phyloP scores from a whole-genome alignment of 2,888 invertebrate species.

The Branchipolynoe longqiensis region DNA sequence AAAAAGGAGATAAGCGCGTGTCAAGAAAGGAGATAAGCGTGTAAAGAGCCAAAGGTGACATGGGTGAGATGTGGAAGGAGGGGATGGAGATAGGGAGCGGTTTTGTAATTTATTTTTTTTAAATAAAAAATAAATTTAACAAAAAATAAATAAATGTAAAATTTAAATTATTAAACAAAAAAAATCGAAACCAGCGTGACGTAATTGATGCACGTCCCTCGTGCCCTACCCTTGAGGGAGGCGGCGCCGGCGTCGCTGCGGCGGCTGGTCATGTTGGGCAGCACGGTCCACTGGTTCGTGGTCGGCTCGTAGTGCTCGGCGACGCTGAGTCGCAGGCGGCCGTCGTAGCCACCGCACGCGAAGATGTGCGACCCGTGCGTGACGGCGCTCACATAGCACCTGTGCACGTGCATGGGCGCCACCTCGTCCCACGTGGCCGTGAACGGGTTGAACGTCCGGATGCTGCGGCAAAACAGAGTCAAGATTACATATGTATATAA shows the following conservation, averaged over 20 bases:
- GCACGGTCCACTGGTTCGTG: conserved; percentile 90
- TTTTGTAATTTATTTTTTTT: too few relatives aligned
- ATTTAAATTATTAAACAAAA: too few relatives aligned
- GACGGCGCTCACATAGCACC: conserved; percentile 86
- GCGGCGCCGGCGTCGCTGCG: conserved; percentile 91
- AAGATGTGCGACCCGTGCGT: conserved; percentile 78
- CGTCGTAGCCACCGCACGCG: conserved; percentile 82
- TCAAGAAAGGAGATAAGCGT: too few relatives aligned
- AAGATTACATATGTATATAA: too few relatives aligned
- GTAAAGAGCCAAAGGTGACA: too few relatives aligned
- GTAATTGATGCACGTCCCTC: neutral
- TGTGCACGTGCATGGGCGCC: conserved; percentile 82
- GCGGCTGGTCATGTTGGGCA: conserved; percentile 90
- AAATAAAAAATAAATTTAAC: too few relatives aligned
- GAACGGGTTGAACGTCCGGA: conserved; percentile 2
- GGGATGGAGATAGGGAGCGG: too few relatives aligned
- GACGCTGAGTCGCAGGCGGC: conserved; percentile 90
- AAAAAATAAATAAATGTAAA: too few relatives aligned
- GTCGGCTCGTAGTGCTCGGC: conserved; percentile 92
- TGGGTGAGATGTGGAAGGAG: too few relatives aligned
- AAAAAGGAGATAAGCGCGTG: too few relatives aligned
- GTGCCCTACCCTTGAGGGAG: conserved; percentile 84
- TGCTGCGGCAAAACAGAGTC: conserved; percentile 1
- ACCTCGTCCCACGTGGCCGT: conserved; percentile 80
- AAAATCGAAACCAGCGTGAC: neutral